These are phyloP conservation scores for Ameiurus melas DNA, from an alignment of 2,113 vertebrate species.

Conservation along the genomic window DNA sequence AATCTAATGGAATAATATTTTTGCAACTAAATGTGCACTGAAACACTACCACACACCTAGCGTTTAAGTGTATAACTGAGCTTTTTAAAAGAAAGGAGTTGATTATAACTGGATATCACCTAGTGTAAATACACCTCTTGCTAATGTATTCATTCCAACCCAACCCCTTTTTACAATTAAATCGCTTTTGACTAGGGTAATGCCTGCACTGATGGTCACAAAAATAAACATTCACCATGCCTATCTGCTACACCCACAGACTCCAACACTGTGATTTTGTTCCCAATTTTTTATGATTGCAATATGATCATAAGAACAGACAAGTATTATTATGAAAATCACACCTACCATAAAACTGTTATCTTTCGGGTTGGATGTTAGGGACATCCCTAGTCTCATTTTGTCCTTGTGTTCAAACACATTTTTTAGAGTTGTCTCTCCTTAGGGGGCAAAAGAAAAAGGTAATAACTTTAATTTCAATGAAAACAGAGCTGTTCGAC, in stretches of 20 bases:
- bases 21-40: background rate
- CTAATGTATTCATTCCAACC: background rate
- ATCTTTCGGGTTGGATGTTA: conserved; percentile 51
- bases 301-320: background rate
- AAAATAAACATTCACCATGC: background rate
- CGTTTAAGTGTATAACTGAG: background rate
- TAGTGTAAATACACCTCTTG: background rate
- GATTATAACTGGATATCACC: background rate
- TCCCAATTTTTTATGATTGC: background rate
- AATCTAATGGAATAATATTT: background rate
- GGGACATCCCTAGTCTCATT: conserved; percentile 55
- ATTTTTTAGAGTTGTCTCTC: conserved; percentile 43
- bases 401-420: conserved; percentile 47
- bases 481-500: background rate
- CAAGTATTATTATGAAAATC: background rate
- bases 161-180: background rate
- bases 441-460: conserved; percentile 12
- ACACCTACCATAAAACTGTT: conserved; percentile 56
- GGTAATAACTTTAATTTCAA: background rate
- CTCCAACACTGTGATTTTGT: background rate
- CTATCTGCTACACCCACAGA: background rate
- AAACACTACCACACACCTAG: background rate
- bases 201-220: background rate
- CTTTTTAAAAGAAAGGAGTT: background rate
- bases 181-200: background rate